Base-by-base conservation (phyloP, 2,113 vertebrate species). In the Tragelaphus scriptus region DNA sequence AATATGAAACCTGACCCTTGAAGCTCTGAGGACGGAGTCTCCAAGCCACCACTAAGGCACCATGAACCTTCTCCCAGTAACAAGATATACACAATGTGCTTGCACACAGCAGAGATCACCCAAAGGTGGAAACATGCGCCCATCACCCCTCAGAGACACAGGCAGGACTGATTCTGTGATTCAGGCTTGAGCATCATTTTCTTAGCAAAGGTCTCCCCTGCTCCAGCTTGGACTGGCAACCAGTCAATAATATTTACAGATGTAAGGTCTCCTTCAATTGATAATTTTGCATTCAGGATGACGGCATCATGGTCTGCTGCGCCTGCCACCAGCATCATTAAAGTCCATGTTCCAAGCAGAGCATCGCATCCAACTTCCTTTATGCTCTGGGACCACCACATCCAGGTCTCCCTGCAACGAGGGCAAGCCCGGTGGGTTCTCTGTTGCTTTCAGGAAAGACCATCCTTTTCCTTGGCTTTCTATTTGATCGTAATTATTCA, bases 281-380 rank as follows among this genome's bases (percentile, higher is more conserved):
- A 95, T 96, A 92, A 79, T 81, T 97, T 95, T 94, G 84, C 88
- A 47, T 96, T 94, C 82, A 44, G 94, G 88, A 92, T 96, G 93
- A 97, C 92, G 98, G 98, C 96, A 97, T 96, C 82, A 15, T 91
- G 94, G 90, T 94, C 82, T 56, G 88, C 96, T 63, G 93, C 88
- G 93, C 98, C 97, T 5, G 55, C 84, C 91, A 92, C 49, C 80
- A 79, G 97, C 95, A 95, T 93, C 90, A 95, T 97, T 96, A 98
- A 98, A 98, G 58, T 95, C 94, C 98, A 97, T 98, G 98, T 98
- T 97, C 97, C 98, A 98, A 97, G 91, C 93, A 97, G 56, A 98
- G 91, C 88, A 77, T 92, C 92, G 88, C 89, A 85, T 97, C 98
- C 94, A 80, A 40, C 93, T 98, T 87, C 96, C 96, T 96, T 96